phyloP scores from a whole-genome alignment of 1,140 invertebrate genomes.

The Zaprionus lachaisei region DNA sequence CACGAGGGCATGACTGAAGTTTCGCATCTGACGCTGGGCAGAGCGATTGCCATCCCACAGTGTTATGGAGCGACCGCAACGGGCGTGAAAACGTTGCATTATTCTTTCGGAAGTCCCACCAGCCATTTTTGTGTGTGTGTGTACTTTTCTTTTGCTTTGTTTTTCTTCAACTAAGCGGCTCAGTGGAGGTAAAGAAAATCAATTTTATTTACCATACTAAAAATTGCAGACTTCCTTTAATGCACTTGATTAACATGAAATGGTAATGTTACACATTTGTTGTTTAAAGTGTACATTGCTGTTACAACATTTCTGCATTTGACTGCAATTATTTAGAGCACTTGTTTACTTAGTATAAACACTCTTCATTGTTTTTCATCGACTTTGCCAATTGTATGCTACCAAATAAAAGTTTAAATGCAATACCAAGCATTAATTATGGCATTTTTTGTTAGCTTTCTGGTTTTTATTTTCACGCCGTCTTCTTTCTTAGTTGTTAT shows the following conservation, averaged over 20 bases:
- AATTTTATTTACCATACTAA: not conserved
- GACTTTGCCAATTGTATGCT: not conserved
- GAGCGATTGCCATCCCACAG: slow-evolving; percentile 92
- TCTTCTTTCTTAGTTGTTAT: slow-evolving; percentile 2
- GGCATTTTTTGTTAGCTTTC: not conserved
- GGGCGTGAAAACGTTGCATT: slow-evolving; percentile 89
- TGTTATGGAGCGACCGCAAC: slow-evolving; percentile 91
- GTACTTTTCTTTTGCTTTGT: not conserved
- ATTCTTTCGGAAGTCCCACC: slow-evolving; percentile 24
- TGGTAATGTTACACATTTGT: not conserved
- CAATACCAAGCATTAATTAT: not conserved
- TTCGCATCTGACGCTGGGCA: slow-evolving; percentile 90
- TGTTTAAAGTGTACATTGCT: not conserved
- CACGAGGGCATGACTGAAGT: slow-evolving; percentile 94
- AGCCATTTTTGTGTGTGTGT: slow-evolving; percentile 39
- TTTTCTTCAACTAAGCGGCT: not conserved
- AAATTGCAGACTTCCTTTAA: not conserved
- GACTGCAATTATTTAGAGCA: not conserved
- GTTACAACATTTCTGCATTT: slow-evolving; percentile 5
- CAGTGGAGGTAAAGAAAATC: not conserved
- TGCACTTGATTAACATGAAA: not conserved
- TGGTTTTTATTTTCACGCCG: not conserved
- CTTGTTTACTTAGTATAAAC: not conserved
- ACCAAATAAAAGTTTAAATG: not conserved
- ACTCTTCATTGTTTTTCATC: not conserved